Conservation (phyloP, 2,888 invertebrate genomes). For the Sminthurinus aureus region DNA sequence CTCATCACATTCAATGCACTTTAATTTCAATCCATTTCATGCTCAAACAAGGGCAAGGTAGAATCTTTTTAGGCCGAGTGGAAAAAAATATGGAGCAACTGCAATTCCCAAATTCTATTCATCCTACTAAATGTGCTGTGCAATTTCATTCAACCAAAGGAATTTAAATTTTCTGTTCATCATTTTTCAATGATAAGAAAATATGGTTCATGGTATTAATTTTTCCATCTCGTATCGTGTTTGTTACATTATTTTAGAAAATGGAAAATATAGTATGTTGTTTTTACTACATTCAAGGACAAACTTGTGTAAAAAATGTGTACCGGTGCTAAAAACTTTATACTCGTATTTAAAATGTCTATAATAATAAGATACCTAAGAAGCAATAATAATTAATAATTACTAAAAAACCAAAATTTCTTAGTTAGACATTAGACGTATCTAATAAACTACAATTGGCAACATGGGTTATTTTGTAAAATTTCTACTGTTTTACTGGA, state of each 20-base stretch:
- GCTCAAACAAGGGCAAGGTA: conserved; percentile 12
- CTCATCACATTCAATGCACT: not conserved
- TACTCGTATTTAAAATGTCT: not conserved
- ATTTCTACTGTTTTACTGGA: not conserved
- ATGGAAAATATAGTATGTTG: too few species aligned
- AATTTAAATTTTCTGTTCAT: not conserved
- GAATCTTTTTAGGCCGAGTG: conserved; percentile 1
- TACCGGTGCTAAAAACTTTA: not conserved
- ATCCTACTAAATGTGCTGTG: too few species aligned
- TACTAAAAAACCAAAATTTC: not conserved
- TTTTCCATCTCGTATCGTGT: too few species aligned
- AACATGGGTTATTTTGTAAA: not conserved
- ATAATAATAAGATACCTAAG: not conserved
- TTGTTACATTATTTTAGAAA: too few species aligned
- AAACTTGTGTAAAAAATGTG: too few species aligned
- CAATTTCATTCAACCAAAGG: too few species aligned
- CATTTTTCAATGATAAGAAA: not conserved
- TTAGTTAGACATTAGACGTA: too few species aligned
- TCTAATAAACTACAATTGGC: too few species aligned
- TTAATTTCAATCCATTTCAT: not conserved
- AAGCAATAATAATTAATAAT: not conserved
- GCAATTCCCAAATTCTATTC: too few species aligned
- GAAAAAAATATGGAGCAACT: not conserved
- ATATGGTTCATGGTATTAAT: too few species aligned
- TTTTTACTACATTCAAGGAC: too few species aligned